Base-by-base conservation (phyloP, 2,888 invertebrate genomes). In the Drosophila parthenogenetica region DNA sequence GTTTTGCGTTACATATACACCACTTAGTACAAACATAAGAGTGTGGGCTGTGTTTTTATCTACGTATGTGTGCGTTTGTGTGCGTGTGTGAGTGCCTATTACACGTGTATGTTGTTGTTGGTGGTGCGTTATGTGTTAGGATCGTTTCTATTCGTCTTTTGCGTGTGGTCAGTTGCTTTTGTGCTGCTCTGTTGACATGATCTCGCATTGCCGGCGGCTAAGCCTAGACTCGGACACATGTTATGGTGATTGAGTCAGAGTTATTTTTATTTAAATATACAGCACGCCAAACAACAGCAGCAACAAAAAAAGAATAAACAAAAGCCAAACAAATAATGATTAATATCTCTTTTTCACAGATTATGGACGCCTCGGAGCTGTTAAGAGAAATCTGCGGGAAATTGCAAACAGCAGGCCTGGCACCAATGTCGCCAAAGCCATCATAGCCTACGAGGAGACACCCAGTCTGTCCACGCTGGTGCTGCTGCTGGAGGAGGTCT, bases 401-500 rank as follows among this genome's bases (percentile, higher is more conserved):
- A 62, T 85, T 2, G 90, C 87, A 2, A 74, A 64, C 8, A 85
- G 70, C 14, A 89, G 90, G 49, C 88, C 92, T 0, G 88, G 87
- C 60, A 87, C 90, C 0, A 86, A 84, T 58, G 83, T 89, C 3
- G 78, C 89, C 0, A 91, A 90, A 40, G 79, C 90, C 1, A 89
- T 92, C 49, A 60, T 75, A 3, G 70, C 70, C 4, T 87, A 90
- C 8, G 75, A 89, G 11, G 80, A 82, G 22, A 75, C 87, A 3
- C 77, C 66, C 14, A 78, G 73, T 0, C 79, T 86, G 8, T 77
- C 81, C 17, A 85, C 79, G 35, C 84, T 92, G 4, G 79, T 90
- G 2, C 42, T 78, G 22, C 63, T 91, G 25, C 60, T 92, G 3
- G 90, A 91, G 11, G 91, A 91, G 62, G 43, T 92, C 3, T 89